Evolutionary conservation across 1,140 invertebrate species (phyloP), one percentile per base, ranked within the genome.

Genomic region (Dufourea novaeangliae): DNA sequence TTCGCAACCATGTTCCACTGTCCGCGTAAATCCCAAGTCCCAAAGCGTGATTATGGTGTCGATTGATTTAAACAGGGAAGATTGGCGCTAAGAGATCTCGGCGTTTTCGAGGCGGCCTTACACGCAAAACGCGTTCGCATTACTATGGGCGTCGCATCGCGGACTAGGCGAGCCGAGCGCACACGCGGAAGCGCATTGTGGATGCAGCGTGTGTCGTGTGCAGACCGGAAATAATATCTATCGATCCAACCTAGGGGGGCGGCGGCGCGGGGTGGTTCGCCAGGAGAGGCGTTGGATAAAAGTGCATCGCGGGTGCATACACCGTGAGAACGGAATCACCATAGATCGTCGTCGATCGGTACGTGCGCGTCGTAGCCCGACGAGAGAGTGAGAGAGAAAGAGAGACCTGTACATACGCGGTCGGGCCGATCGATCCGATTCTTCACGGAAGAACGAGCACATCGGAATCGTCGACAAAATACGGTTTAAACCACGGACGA

Each of bases 141-240:
- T 88, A 87, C 78, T 87, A 85, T 88, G 87, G 67, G 52, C 41
- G 68, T 8, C 79, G 76, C 68, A 56, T 1, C 79, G 76, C 54
- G 32, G 11, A 14, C 10, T 11, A 11, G 41, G 12, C 41, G 41
- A 11, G 41, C 57, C 34, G 14, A 20, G 10, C n/a, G 72, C 59
- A 77, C 70, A 84, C 77, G 78, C 82, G 82, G 85, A 88, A 88
- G 79, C 82, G 79, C 84, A 88, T 88, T 86, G 83, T 74, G 74
- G 80, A 88, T 88, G 84, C 87, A 57, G 59, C 57, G 80, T 81
- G 78, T 86, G 83, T 77, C 80, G 75, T 68, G 81, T 77, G 78
- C 76, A 78, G 78, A 63, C 83, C 79, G 81, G 85, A 88, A 88
- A 88, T 88, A 84, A 88, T 88, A 87, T 86, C 83, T 85, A 85